Evolutionary conservation across 2,888 invertebrate species (phyloP), one percentile per base, ranked within the genome.

Genomic region (Ophraella communa): DNA sequence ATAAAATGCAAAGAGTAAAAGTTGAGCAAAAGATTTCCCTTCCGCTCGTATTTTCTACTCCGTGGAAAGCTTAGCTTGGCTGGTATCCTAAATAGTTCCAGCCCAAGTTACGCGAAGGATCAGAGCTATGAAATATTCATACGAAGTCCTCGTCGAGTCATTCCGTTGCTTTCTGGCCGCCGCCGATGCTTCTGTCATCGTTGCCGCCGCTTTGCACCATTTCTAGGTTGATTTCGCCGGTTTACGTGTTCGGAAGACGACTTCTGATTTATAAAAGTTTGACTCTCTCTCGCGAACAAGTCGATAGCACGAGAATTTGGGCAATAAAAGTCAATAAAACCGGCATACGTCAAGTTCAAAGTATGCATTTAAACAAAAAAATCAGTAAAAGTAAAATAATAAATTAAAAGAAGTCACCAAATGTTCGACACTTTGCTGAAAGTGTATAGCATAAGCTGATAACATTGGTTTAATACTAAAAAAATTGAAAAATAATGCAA

Each of bases 101-200:
- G 66, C 57, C 65, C 68, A 66, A 67, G 67, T 71, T 71, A 71
- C 66, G 69, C 66, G 65, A 65, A 66, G 71, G 71, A 71, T 71
- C 71, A 71, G 71, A 61, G 60, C 61, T 53, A 73, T 73, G 73
- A 73, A 73, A 73, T 73, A 73, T 73, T 73, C 73, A 73, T 73
- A 62, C 45, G 53, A 66, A 70, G 70, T 71, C 62, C 66, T 64
- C 67, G 53, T 49, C 61, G 62, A 51, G 24, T 24, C 27, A 51
- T 51, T 51, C 17, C 27, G 27, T 4, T 49, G 30, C n/a, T 59
- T 24, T 39, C 14, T 24, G 24, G 49, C n/a, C 21, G 47, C n/a
- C n/a, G n/a, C n/a, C n/a, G n/a, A n/a, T n/a, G n/a, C n/a, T n/a
- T n/a, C n/a, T n/a, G n/a, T n/a, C n/a, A n/a, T n/a, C n/a, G n/a